These are phyloP conservation scores for Chamaea fasciata DNA, from an alignment of 2,113 vertebrate species.

Conservation along the genomic window DNA sequence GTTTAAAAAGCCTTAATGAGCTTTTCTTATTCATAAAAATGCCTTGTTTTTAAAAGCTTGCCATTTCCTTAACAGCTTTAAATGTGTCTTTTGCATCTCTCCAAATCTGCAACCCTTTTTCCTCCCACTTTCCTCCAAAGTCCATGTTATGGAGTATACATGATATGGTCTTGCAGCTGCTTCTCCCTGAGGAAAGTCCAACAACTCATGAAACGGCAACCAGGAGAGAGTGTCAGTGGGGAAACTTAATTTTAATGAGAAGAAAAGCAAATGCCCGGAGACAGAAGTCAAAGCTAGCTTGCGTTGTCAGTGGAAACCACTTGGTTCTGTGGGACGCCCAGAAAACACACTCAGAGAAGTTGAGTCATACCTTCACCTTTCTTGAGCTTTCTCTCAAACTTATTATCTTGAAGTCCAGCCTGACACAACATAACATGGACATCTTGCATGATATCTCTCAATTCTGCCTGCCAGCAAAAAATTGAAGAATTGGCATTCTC, in stretches of 20 bases:
- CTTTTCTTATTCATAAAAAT: constrained; percentile 9
- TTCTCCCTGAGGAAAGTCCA: neutral
- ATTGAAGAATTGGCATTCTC: neutral
- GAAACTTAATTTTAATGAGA: neutral
- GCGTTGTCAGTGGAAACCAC: neutral
- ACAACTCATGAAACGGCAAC: neutral
- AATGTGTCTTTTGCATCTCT: neutral
- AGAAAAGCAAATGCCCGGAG: neutral
- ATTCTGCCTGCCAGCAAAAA: neutral
- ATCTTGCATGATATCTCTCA: neutral
- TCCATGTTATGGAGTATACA: neutral
- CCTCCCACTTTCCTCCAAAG: neutral
- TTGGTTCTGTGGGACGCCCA: neutral
- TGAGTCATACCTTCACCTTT: neutral
- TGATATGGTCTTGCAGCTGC: neutral
- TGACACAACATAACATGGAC: neutral
- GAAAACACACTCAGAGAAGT: neutral
- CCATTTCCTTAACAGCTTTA: constrained; percentile 5
- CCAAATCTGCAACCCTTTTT: neutral
- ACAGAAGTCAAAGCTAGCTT: neutral
- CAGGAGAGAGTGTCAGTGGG: neutral
- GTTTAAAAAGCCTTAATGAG: neutral
- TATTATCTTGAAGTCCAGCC: neutral
- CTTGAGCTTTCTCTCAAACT: neutral
- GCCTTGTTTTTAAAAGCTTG: constrained; percentile 7